A percentile compares a stretch with the other conserved stretches of the same genome.
Conservation (phyloP, 2,797 vertebrate genomes). For the Varecia variegata region DNA sequence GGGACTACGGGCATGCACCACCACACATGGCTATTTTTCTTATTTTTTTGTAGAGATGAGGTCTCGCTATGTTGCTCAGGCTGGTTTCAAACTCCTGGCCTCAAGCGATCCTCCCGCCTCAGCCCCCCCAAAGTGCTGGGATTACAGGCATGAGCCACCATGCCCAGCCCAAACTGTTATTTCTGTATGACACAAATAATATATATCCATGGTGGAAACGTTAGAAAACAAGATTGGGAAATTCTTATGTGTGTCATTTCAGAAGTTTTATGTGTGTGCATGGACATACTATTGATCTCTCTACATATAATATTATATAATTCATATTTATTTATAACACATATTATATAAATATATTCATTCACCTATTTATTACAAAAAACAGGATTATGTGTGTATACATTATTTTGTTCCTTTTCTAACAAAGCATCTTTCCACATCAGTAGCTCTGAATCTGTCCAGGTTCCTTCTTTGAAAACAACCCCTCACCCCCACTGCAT, state of each 20-base stretch:
- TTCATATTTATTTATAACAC: background rate
- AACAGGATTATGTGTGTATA: background rate
- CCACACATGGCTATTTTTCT: background rate
- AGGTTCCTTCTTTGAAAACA: background rate
- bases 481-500: background rate
- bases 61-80: background rate
- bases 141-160: background rate
- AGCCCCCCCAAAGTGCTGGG: background rate
- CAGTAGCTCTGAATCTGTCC: background rate
- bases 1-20: background rate
- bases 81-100: background rate
- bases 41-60: background rate
- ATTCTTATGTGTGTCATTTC: background rate
- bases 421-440: background rate
- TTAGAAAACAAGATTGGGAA: background rate
- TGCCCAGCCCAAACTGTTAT: background rate
- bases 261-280: background rate
- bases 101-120: background rate
- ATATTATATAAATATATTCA: background rate
- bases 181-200: background rate
- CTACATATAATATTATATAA: background rate
- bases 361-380: background rate
- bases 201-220: background rate
- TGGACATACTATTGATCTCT: background rate
- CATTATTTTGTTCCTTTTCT: background rate